Evolutionary conservation across 1,140 invertebrate species (phyloP), one percentile per base, ranked within the genome.

Genomic region (Anadara kagoshimensis): DNA sequence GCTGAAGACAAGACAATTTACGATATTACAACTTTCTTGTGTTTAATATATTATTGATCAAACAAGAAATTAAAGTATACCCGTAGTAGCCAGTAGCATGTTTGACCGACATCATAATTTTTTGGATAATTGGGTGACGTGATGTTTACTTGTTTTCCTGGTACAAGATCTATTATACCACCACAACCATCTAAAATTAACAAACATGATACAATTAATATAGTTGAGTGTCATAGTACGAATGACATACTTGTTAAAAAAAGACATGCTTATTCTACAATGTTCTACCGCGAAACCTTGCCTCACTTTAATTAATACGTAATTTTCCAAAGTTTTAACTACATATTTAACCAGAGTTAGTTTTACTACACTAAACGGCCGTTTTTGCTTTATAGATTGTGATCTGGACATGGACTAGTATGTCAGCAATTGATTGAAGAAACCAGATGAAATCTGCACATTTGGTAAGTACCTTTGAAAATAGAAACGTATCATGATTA

Each of bases 11-110:
- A 36, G 7, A 3, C 2, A 36, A 7, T 36, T 36, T 7, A 2
- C 29, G 4, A 11, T 11, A 24, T n/a, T 24, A 16, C 22, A 56
- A 14, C 14, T 49, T 4, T 49, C n/a, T 49, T 49, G 14, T 4
- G 2, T 4, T 49, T 49, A 18, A 18, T 49, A 3, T 20, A 4
- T 2, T 18, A 2, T 4, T 18, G n/a, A 2, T 20, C 2, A 14
- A 2, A 4, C 14, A 2, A 18, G 10, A 18, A 49, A 18, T 14
- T 18, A 49, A 4, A 18, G n/a, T 4, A 20, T 59, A 59, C 57
- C 57, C 20, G 41, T 41, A 59, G 41, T 20, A 59, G 41, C 57
- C 57, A 59, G 11, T 29, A 43, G 43, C 57, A 59, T n/a, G 41
- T 41, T n/a, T 43, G 14, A 1, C 57, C 57, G 8, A 41, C 43